Conservation (phyloP, 2,797 vertebrate species). For the Gallinago stenura region DNA sequence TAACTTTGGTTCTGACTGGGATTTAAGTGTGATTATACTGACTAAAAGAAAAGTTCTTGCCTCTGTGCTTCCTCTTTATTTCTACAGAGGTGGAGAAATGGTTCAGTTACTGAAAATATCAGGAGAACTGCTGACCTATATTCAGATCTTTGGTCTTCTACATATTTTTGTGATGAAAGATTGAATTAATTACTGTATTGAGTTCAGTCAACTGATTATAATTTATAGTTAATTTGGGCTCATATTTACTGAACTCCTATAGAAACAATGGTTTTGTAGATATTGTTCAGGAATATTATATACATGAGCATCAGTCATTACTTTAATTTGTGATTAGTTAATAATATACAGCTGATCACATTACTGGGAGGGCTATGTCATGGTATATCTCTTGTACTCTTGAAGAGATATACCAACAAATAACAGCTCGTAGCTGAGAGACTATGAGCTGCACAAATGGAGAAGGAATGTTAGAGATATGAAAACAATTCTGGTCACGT, state of each 20-base stretch:
- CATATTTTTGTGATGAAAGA: constrained; percentile 19
- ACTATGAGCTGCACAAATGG: background rate
- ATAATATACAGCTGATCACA: constrained; percentile 68
- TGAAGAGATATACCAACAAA: constrained; percentile 46
- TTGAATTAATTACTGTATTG: constrained; percentile 1
- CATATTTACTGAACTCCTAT: constrained; percentile 66
- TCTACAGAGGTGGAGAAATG: background rate
- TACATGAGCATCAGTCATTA: constrained; percentile 74
- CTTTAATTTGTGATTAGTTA: constrained; percentile 77
- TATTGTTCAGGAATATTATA: constrained; percentile 71
- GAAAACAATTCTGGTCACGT: background rate
- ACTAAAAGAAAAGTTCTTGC: background rate
- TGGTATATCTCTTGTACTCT: background rate
- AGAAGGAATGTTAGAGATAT: background rate
- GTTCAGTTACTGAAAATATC: background rate
- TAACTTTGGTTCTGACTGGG: background rate
- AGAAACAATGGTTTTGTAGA: constrained; percentile 71
- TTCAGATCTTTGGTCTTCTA: background rate
- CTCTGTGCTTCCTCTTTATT: background rate
- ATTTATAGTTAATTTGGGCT: constrained; percentile 53
- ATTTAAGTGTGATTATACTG: background rate
- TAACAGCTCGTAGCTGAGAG: background rate
- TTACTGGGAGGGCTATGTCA: constrained; percentile 58
- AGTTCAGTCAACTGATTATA: constrained; percentile 51
- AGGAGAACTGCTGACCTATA: background rate